Conservation (phyloP, 1,140 invertebrate genomes). For the Drosophila pseudoananassae region DNA sequence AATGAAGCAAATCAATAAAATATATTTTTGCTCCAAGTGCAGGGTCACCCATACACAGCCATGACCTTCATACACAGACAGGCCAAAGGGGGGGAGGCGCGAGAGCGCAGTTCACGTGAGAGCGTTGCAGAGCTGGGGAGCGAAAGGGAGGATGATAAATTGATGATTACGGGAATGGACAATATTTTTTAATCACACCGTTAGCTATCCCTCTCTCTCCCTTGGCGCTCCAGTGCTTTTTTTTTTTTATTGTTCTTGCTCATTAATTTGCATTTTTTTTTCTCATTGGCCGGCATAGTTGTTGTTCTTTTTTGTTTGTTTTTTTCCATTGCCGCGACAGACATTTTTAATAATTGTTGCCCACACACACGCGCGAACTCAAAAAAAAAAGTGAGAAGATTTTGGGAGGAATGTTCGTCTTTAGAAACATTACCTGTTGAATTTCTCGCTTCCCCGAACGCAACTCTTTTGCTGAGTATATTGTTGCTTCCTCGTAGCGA, state of each 20-base stretch:
- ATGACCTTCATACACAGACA: slow-evolving; percentile 52
- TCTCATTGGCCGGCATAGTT: slow-evolving; percentile 26
- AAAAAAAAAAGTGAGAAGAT: slow-evolving; percentile 13
- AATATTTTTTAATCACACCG: slow-evolving; percentile 7
- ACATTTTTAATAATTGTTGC: slow-evolving; percentile 68
- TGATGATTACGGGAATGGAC: slow-evolving; percentile 32
- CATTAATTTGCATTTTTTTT: slow-evolving; percentile 31
- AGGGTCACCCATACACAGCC: slow-evolving; percentile 54
- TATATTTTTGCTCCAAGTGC: slow-evolving; percentile 64
- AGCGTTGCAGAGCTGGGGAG: neutral
- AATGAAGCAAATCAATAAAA: slow-evolving; percentile 69
- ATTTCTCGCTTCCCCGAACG: neutral
- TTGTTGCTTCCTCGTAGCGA: neutral
- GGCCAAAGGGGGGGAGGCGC: neutral
- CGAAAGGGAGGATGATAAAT: slow-evolving; percentile 33
- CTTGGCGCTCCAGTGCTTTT: neutral
- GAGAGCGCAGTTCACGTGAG: slow-evolving; percentile 24
- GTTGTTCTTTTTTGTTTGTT: slow-evolving; percentile 33
- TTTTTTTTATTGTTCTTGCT: neutral
- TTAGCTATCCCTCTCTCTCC: slow-evolving; percentile 15
- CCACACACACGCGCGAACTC: slow-evolving; percentile 5
- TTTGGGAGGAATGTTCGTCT: slow-evolving; percentile 16
- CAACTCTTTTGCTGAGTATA: neutral
- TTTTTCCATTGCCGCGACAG: slow-evolving; percentile 45
- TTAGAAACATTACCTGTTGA: slow-evolving; percentile 2